These are phyloP conservation scores for Xanthia icteritia DNA, from an alignment of 2,888 invertebrate genomes.

Conservation along the genomic window DNA sequence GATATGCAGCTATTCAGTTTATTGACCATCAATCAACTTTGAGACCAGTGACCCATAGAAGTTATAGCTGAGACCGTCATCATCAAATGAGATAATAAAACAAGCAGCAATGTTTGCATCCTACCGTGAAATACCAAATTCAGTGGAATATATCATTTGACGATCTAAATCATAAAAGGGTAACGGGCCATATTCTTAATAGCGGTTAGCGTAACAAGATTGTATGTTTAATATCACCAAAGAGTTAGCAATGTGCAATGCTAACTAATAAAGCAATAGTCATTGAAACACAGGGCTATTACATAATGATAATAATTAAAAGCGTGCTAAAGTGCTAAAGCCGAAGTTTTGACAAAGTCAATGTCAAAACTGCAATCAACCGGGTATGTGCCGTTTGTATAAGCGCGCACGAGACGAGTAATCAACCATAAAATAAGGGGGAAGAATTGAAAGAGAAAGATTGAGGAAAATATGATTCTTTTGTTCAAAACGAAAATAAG, in stretches of 20 bases:
- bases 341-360: conserved; percentile 23
- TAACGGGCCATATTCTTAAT: conserved; percentile 16
- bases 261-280: conserved; percentile 24
- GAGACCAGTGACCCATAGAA: conserved; percentile 4
- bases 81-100: conserved; percentile 3
- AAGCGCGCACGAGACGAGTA: conserved; percentile 50
- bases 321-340: conserved; percentile 14
- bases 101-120: conserved; percentile 7
- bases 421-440: conserved; percentile 60
- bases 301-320: conserved; percentile 17
- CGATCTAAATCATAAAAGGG: background rate
- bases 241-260: conserved; percentile 14
- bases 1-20: background rate
- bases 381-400: conserved; percentile 51
- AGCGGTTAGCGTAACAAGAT: conserved; percentile 2
- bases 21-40: conserved; percentile 8
- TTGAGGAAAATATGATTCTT: conserved; percentile 75
- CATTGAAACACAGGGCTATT: conserved; percentile 14
- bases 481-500: conserved; percentile 14
- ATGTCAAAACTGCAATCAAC: conserved; percentile 4
- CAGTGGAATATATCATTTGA: conserved; percentile 4
- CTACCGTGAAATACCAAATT: background rate
- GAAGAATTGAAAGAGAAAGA: conserved; percentile 76
- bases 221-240: conserved; percentile 6
- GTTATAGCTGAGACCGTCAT: conserved; percentile 2